A percentile compares a stretch with the other conserved stretches of the same genome.
Evolutionary conservation across 2,888 invertebrate species (phyloP).

Genomic region (Tryphoninae sp.): DNA sequence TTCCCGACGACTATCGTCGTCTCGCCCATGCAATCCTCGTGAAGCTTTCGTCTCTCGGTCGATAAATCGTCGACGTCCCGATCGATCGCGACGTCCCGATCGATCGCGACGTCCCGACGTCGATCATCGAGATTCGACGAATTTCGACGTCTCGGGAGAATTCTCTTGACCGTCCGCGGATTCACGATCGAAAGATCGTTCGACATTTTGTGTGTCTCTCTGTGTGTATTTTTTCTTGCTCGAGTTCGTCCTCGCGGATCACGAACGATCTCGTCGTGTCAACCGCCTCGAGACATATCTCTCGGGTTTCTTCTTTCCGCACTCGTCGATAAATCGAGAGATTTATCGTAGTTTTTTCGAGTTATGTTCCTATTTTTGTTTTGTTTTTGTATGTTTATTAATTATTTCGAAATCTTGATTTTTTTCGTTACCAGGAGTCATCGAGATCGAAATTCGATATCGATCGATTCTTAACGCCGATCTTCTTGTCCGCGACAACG

Average conservation of each 20-base stretch:
- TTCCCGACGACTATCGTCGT: constrained; percentile 66
- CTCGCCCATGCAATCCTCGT: constrained; percentile 42
- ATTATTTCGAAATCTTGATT: constrained; percentile 11
- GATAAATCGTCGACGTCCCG: constrained; percentile 1
- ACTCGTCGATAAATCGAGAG: neutral
- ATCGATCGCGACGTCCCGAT: no score
- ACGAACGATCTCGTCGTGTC: neutral
- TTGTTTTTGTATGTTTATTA: neutral
- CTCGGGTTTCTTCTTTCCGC: neutral
- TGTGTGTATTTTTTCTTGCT: neutral
- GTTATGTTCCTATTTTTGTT: neutral
- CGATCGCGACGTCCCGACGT: neutral
- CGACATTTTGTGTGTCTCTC: neutral
- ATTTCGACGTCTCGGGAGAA: constrained; percentile 31
- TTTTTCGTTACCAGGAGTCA: constrained; percentile 11
- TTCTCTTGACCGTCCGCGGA: constrained; percentile 26
- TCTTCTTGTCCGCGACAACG: neutral
- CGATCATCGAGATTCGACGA: constrained; percentile 18
- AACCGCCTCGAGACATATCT: neutral
- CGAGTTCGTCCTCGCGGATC: neutral
- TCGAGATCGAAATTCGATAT: constrained; percentile 9
- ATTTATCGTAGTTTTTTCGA: no score
- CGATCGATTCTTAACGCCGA: constrained; percentile 9
- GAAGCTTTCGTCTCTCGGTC: constrained; percentile 22
- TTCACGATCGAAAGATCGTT: constrained; percentile 20